Conservation (phyloP, 2,113 vertebrate species). For the Coptodon bakossiorum region DNA sequence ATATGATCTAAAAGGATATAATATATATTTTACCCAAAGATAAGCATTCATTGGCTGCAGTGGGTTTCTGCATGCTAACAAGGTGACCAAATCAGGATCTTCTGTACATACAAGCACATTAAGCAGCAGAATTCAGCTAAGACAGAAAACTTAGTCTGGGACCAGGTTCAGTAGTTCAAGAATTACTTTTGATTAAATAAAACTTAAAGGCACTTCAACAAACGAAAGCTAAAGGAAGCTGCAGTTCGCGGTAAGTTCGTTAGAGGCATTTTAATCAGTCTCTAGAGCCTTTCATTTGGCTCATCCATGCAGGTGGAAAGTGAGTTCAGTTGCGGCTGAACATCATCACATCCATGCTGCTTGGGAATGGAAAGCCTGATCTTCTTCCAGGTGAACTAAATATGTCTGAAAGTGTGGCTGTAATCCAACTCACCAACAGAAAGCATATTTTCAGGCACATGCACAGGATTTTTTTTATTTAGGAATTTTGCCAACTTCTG, state of each 20-base stretch:
- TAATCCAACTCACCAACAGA: background rate
- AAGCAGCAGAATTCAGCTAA: background rate
- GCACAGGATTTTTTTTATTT: background rate
- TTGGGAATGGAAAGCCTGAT: background rate
- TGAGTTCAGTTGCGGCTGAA: background rate
- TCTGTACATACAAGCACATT: background rate
- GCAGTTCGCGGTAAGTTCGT: background rate
- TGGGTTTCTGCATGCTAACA: rapidly evolving
- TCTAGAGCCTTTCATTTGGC: background rate
- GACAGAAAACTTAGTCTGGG: background rate
- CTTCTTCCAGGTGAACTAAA: background rate
- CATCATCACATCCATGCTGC: background rate
- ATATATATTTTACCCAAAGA: background rate
- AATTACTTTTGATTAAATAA: background rate
- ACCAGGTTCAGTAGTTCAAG: background rate
- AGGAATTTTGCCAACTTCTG: rapidly evolving
- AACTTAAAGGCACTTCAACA: background rate
- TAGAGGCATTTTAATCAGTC: background rate
- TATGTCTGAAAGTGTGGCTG: background rate
- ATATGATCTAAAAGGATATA: background rate
- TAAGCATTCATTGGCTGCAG: background rate
- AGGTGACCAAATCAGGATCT: background rate
- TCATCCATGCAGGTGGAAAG: background rate
- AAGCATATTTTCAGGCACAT: background rate
- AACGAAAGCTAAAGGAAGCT: background rate